Percentiles rank a stretch among this genome's conserved stretches.
Conservation (phyloP, 2,797 vertebrate species). For the Percopsis omiscomaycus region DNA sequence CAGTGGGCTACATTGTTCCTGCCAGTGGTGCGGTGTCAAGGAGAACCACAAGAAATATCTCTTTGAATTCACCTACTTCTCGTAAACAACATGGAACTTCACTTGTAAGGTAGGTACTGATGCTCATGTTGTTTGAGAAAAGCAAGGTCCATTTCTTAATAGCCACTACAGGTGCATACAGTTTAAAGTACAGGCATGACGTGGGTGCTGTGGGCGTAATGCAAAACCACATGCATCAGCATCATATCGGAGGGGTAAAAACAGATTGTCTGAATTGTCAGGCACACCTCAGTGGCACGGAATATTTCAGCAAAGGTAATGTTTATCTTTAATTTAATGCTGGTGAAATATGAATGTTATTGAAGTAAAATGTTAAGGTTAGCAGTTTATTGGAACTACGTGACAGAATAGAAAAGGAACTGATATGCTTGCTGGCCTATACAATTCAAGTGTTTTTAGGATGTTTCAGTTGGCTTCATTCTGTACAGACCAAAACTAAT, state of each 20-base stretch:
- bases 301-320: slow-evolving; percentile 49
- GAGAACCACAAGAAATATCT: too few relatives aligned
- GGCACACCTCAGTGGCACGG: slow-evolving; percentile 30
- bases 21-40: too few relatives aligned
- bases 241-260: slow-evolving; percentile 64
- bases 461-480: not conserved
- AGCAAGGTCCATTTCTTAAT: not conserved
- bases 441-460: not conserved
- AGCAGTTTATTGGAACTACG: slow-evolving; percentile 1
- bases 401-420: not conserved
- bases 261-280: slow-evolving; percentile 24
- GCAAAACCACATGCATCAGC: slow-evolving; percentile 63
- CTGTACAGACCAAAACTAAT: not conserved
- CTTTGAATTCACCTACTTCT: not conserved
- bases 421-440: slow-evolving; percentile 1
- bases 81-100: slow-evolving; percentile 10
- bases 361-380: not conserved
- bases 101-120: slow-evolving; percentile 28
- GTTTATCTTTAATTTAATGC: not conserved
- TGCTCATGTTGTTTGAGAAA: not conserved
- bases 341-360: slow-evolving; percentile 5
- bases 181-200: slow-evolving; percentile 53
- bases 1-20: too few relatives aligned
- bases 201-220: slow-evolving; percentile 34
- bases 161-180: slow-evolving; percentile 25